Conservation (phyloP, 2,113 vertebrate species). For the Oceanodroma tethys region DNA sequence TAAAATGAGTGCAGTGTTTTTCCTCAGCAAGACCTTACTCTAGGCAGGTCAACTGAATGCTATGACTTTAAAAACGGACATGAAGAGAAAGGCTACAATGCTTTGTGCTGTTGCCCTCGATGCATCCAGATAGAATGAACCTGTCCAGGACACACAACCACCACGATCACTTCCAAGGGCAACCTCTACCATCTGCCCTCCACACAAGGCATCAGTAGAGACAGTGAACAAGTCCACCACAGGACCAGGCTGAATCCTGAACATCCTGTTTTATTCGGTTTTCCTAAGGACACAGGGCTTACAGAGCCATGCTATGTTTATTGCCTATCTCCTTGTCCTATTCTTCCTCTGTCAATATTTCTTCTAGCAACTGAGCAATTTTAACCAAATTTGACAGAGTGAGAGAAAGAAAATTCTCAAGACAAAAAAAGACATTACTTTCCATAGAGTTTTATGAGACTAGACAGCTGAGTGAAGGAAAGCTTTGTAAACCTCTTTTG, state of each 20-base stretch:
- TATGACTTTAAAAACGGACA: neutral
- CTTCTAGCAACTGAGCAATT: neutral
- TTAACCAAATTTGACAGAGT: constrained; percentile 45
- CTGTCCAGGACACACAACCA: neutral
- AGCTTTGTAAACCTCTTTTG: constrained; percentile 11
- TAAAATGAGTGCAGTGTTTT: neutral
- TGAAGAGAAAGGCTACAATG: neutral
- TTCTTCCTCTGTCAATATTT: constrained; percentile 2
- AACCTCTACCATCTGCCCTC: neutral
- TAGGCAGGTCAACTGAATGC: neutral
- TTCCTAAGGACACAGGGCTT: neutral
- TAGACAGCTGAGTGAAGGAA: constrained; percentile 23
- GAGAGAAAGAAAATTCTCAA: constrained; percentile 1
- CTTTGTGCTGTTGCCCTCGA: neutral
- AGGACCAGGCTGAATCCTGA: neutral
- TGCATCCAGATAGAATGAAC: neutral
- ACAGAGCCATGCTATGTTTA: neutral
- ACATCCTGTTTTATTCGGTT: neutral
- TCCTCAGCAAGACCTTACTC: neutral
- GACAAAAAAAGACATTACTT: constrained; percentile 23
- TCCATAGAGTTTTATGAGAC: neutral
- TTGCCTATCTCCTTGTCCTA: neutral
- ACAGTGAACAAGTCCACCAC: neutral
- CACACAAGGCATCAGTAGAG: neutral
- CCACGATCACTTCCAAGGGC: neutral